Evolutionary conservation across 2,888 invertebrate genomes (phyloP).

Genomic region (Meghimatium bilineatum): DNA sequence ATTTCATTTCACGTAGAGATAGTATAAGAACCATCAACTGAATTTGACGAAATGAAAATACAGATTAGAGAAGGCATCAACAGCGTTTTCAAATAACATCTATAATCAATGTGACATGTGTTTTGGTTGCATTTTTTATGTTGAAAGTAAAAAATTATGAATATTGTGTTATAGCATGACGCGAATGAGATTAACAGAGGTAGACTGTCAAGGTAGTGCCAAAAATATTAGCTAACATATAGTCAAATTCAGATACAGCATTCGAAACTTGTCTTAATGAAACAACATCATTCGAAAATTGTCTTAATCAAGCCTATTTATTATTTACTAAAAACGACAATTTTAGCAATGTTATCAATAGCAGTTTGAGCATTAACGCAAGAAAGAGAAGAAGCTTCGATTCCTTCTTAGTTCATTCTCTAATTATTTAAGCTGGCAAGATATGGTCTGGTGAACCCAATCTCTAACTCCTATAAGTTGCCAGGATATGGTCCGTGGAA

Average conservation of each 20-base stretch:
- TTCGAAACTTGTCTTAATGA: too few relatives aligned
- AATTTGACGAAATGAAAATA: conserved; percentile 7
- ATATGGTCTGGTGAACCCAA: too few relatives aligned
- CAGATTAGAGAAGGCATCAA: neutral
- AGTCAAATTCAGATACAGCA: neutral
- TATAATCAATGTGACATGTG: neutral
- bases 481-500: too few relatives aligned
- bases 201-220: neutral
- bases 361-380: too few relatives aligned
- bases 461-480: too few relatives aligned
- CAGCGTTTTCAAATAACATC: neutral
- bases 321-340: too few relatives aligned
- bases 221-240: neutral
- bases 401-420: too few relatives aligned
- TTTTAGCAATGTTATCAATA: too few relatives aligned
- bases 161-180: neutral
- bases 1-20: neutral
- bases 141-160: neutral
- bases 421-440: too few relatives aligned
- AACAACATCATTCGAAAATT: too few relatives aligned
- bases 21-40: neutral
- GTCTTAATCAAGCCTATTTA: too few relatives aligned
- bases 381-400: too few relatives aligned
- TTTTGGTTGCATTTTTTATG: neutral
- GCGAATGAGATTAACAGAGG: neutral